A percentile compares a stretch with the other conserved stretches of the same genome.
phyloP scores from a whole-genome alignment of 2,888 invertebrate genomes.

The Proisotoma minuta region DNA sequence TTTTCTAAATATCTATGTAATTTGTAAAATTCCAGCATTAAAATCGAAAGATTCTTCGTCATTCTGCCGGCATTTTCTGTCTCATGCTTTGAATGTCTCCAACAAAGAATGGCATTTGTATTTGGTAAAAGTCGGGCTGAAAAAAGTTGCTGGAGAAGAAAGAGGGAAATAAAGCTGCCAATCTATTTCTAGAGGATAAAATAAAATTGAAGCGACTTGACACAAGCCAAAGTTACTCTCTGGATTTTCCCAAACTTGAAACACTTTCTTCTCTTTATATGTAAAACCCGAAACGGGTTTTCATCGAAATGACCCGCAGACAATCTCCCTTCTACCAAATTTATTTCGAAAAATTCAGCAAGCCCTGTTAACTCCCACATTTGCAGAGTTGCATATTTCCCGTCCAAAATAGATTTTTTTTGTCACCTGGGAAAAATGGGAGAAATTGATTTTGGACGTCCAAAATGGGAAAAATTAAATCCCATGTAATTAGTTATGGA shows the following conservation, averaged over 20 bases:
- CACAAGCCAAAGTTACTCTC: slow-evolving; percentile 39
- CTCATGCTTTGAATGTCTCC: not conserved
- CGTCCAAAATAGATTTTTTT: too few species aligned
- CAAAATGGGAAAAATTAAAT: not conserved
- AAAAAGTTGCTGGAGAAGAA: slow-evolving; percentile 4
- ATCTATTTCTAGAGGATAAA: slow-evolving; percentile 48
- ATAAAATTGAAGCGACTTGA: slow-evolving; percentile 48
- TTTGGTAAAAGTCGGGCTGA: not conserved
- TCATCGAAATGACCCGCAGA: slow-evolving; percentile 48
- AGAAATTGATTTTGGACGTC: not conserved
- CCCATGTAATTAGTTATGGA: too few species aligned
- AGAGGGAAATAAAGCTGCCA: slow-evolving; percentile 46
- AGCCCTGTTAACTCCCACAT: slow-evolving; percentile 17
- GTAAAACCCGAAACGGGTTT: slow-evolving; percentile 48
- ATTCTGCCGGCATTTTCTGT: too few species aligned
- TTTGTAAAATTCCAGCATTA: too few species aligned
- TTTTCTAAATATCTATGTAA: too few species aligned
- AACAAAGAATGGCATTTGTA: not conserved
- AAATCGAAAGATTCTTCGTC: too few species aligned
- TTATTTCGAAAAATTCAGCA: slow-evolving; percentile 48
- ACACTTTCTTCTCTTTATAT: slow-evolving; percentile 44
- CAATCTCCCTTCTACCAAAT: slow-evolving; percentile 46
- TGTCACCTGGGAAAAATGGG: too few species aligned
- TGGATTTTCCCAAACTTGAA: slow-evolving; percentile 46
- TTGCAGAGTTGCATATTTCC: too few species aligned